Base-by-base conservation (phyloP, 1,140 invertebrate genomes). In the Anastrepha obliqua region DNA sequence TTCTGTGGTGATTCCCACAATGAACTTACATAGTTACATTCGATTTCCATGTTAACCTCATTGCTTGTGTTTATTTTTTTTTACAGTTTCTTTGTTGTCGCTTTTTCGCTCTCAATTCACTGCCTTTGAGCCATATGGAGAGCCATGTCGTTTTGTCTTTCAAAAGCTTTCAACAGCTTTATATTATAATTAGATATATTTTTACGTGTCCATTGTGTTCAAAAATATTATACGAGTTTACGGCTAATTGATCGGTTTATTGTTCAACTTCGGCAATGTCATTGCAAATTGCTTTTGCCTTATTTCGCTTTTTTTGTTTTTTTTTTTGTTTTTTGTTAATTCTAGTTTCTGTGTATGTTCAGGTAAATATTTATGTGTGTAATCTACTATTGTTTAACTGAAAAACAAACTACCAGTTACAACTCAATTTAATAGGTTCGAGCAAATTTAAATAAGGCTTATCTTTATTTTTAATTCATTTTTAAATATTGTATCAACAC, bases 161-260 rank as follows among this genome's bases (percentile, higher is more conserved):
- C 39, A 74, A 47, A 47, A 47, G 67, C 67, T 74, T 74, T 74
- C 17, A 74, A 74, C 67, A 74, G 44, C 42, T 44, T 74, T 74
- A 74, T 74, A 74, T 74, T 74, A 74, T 74, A 74, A 74, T 74
- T 74, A 74, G 17, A 42, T 47, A 42, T 47, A 47, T 47, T 55
- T 55, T 55, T 55, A 55, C 11, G 44, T 74, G 67, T 7, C 44
- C 42, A 47, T 47, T 47, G 44, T 44, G n/a, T 74, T 47, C 17
- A 8, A n/a, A 47, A 13, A 44, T 74, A 44, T 74, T 74, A 13
- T 29, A 29, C 29, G 29, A 29, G 29, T 74, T 74, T n/a, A 74
- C 67, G 47, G 44, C 67, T 74, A 74, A 74, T 74, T 74, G 67
- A 74, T 74, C 67, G 15, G 67, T 15, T n/a, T 13, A 47, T 8